phyloP scores from a whole-genome alignment of 2,797 vertebrate genomes.

The Tadarida brasiliensis region DNA sequence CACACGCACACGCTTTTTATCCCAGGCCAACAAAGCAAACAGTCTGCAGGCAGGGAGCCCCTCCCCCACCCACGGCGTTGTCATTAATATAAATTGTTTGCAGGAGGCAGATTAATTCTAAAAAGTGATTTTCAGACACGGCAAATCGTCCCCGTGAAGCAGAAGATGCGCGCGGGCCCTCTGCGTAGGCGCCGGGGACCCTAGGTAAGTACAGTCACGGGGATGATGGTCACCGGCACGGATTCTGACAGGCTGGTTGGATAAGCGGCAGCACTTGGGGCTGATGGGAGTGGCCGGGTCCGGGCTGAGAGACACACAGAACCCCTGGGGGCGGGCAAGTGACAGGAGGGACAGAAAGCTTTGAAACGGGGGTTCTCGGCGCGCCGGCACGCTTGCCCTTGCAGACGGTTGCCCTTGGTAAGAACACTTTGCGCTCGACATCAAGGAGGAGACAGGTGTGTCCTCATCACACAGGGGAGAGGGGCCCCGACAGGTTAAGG shows the following conservation, averaged over 20 bases:
- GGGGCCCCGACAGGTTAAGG: background rate
- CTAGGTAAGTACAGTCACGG: conserved; percentile 73
- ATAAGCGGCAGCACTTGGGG: too few species aligned
- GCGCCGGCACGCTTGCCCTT: background rate
- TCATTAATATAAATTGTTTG: conserved; percentile 89
- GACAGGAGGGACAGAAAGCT: background rate
- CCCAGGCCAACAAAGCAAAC: conserved; percentile 86
- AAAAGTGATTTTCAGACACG: conserved; percentile 84
- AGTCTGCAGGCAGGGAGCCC: conserved; percentile 68
- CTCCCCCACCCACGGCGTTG: conserved; percentile 83
- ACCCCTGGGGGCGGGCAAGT: background rate
- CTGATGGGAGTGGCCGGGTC: background rate
- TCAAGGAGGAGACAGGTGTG: background rate
- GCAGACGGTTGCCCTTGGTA: background rate
- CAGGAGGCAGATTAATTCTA: conserved; percentile 88
- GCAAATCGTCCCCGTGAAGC: conserved; percentile 83
- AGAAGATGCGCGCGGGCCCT: conserved; percentile 61
- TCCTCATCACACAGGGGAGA: background rate
- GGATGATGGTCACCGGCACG: background rate
- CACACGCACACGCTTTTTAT: conserved; percentile 80
- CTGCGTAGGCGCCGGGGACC: conserved; percentile 58
- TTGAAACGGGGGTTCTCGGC: background rate
- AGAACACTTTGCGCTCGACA: background rate
- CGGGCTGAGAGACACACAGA: background rate
- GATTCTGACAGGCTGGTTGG: too few species aligned